phyloP scores from a whole-genome alignment of 2,888 invertebrate genomes.

The Rapana venosa region DNA sequence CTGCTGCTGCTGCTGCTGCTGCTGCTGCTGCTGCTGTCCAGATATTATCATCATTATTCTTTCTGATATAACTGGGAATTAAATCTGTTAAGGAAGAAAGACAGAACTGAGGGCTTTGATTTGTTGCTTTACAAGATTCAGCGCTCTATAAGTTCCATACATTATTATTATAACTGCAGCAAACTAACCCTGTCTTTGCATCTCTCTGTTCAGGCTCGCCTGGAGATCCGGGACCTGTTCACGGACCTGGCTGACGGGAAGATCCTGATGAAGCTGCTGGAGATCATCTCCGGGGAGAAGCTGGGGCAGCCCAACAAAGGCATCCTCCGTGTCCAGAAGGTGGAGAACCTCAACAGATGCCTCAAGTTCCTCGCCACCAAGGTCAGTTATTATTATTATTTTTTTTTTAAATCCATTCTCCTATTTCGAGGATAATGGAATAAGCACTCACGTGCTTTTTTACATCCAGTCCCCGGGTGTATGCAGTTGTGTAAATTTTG shows the following conservation, averaged over 20 bases:
- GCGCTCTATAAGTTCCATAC: too few relatives aligned
- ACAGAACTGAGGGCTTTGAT: too few relatives aligned
- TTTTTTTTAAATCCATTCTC: too few relatives aligned
- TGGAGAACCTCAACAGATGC: conserved; percentile 99
- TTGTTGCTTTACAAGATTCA: too few relatives aligned
- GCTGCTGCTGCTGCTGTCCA: not conserved
- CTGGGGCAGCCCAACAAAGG: conserved; percentile 97
- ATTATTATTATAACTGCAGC: too few relatives aligned
- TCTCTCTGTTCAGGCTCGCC: conserved; percentile 86
- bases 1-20: not conserved
- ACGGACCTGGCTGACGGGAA: conserved; percentile 96
- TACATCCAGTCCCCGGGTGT: too few relatives aligned
- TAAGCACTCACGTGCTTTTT: too few relatives aligned
- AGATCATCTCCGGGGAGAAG: conserved; percentile 99
- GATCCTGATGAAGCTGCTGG: conserved; percentile 93
- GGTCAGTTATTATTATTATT: conserved; percentile 84
- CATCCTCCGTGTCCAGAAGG: conserved; percentile 97
- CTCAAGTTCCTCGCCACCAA: conserved; percentile 96
- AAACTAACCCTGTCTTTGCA: not conserved
- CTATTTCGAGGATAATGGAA: too few relatives aligned
- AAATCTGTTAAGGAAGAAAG: too few relatives aligned
- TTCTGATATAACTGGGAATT: not conserved
- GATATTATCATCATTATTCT: not conserved
- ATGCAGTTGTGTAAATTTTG: too few relatives aligned
- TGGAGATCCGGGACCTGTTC: conserved; percentile 99